Conservation (phyloP, 2,797 vertebrate species). For the Ambastaia sidthimunki region DNA sequence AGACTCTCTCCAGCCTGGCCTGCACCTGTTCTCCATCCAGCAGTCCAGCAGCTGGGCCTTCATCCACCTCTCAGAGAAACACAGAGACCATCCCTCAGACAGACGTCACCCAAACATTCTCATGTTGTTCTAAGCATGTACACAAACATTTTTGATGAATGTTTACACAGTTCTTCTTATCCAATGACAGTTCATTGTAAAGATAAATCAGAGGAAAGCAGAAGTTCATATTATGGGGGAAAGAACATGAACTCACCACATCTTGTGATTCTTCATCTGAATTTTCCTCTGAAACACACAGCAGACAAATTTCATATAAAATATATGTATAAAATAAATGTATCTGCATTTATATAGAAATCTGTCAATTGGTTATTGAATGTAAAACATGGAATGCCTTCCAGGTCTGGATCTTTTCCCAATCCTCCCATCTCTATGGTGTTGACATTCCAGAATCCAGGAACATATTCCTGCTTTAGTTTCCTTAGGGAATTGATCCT, state of each 20-base stretch:
- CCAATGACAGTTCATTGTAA: too few relatives aligned
- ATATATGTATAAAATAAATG: neutral
- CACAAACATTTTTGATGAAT: too few relatives aligned
- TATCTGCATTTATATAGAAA: neutral
- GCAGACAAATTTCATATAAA: slow-evolving; percentile 1
- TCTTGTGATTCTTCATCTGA: slow-evolving; percentile 38
- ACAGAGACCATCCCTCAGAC: slow-evolving; percentile 10
- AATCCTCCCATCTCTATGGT: slow-evolving; percentile 63
- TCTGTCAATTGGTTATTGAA: neutral
- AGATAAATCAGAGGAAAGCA: slow-evolving; percentile 2
- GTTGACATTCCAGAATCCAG: slow-evolving; percentile 74
- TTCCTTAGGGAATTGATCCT: slow-evolving; percentile 59
- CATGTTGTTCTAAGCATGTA: neutral
- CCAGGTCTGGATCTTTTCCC: slow-evolving; percentile 55
- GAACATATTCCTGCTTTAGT: slow-evolving; percentile 63
- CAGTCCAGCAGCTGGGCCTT: neutral
- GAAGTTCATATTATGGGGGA: slow-evolving; percentile 2
- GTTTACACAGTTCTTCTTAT: too few relatives aligned
- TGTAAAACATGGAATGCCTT: slow-evolving; percentile 56
- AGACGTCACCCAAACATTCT: too few relatives aligned
- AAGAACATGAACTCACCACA: slow-evolving; percentile 40
- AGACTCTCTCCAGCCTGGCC: slow-evolving; percentile 72
- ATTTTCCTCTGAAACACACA: slow-evolving; percentile 54
- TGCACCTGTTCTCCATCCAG: slow-evolving; percentile 64
- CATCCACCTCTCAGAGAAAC: neutral